Conservation (phyloP, 2,888 invertebrate genomes). For the Marronus borbonicus region DNA sequence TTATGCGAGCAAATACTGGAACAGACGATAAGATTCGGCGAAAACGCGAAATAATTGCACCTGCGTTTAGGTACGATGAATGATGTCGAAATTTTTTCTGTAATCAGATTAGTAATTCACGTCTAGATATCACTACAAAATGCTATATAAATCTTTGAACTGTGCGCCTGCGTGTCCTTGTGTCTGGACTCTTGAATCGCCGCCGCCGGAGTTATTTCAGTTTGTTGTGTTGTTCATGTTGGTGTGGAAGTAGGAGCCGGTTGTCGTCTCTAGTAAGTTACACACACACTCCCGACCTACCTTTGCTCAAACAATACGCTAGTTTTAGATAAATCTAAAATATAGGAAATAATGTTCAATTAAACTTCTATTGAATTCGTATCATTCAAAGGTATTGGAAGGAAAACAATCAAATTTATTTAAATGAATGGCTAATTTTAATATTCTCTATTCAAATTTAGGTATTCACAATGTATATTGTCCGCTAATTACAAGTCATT, state of each 20-base stretch:
- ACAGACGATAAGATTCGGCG: constrained; percentile 14
- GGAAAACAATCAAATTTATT: too few species aligned
- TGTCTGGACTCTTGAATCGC: constrained; percentile 31
- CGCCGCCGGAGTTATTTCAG: constrained; percentile 41
- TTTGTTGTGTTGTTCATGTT: constrained; percentile 42
- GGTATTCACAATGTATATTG: too few species aligned
- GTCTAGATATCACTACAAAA: constrained; percentile 10
- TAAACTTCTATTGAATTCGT: not conserved
- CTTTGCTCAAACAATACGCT: constrained; percentile 10
- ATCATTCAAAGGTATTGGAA: not conserved
- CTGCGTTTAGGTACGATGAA: constrained; percentile 3
- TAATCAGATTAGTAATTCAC: constrained; percentile 26
- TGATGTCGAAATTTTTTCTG: constrained; percentile 4
- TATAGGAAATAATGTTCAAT: too few species aligned
- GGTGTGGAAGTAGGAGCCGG: constrained; percentile 36
- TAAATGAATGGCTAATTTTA: too few species aligned
- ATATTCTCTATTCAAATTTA: too few species aligned
- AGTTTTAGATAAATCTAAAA: not conserved
- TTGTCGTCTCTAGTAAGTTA: constrained; percentile 32
- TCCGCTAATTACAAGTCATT: too few species aligned
- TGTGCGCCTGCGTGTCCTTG: constrained; percentile 37
- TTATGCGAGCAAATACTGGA: constrained; percentile 4
- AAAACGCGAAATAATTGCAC: constrained; percentile 5
- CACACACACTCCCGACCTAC: constrained; percentile 13
- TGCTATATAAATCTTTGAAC: constrained; percentile 42